Evolutionary conservation across 2,797 vertebrate species (phyloP), one percentile per base, ranked within the genome.

Genomic region (Peromyscus eremicus): DNA sequence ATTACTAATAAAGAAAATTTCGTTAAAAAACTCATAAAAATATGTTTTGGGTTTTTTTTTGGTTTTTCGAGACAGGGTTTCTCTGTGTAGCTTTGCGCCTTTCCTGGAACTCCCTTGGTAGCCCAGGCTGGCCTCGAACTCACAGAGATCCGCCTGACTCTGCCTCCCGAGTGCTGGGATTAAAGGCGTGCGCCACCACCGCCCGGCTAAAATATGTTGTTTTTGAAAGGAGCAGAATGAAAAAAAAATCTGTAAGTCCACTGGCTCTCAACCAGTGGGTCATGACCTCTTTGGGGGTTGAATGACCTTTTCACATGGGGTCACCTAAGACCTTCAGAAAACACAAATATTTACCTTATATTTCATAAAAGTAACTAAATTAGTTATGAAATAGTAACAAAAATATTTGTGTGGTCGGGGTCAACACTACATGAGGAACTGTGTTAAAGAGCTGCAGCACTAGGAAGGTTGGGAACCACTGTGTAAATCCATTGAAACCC

Each of bases 281-380:
- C 23, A 43, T 43, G 11, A 43, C 2, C 6, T 23, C 12, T 27
- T 27, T 14, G 40, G 0, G 0, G 0, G 37, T 13, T 43, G 0
- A 75, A 1, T 43, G 71, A 75, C 11, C 23, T 27, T 14, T 43
- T 75, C 12, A 68, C 13, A 25, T 21, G 37, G 21, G 1, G 37
- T 43, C 16, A 25, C 21, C 23, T 27, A 43, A 75, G 9, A 43
- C 11, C 37, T 27, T 75, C 37, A 73, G 37, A 43, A 75, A 75
- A 27, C 5, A 75, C 11, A 75, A 43, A 75, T 43, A 43, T 75
- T 25, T 43, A 27, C 11, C 43, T 43, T 43, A 43, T 11, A 75
- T 27, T 43, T 75, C 23, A 75, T 14, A 6, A 75, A 75, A 75
- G 40, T 76, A 46, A 4, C 13, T 76, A 46, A 29, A 46, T 29